Evolutionary conservation across 2,888 invertebrate species (phyloP).

Genomic region (Drepana falcataria): DNA sequence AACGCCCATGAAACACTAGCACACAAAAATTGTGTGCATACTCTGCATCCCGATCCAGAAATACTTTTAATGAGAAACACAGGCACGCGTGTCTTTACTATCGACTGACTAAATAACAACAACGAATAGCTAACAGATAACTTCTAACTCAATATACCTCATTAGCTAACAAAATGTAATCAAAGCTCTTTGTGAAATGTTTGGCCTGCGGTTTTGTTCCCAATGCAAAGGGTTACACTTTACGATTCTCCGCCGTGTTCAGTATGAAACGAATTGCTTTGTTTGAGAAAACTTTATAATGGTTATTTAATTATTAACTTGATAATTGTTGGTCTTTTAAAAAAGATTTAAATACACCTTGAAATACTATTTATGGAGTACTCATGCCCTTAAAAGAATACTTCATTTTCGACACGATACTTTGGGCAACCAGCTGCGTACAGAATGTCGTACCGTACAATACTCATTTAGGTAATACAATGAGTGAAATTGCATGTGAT

Average conservation of each 20-base stretch:
- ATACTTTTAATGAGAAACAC: neutral
- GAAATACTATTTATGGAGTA: neutral
- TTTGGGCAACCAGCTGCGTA: no score
- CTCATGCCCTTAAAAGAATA: neutral
- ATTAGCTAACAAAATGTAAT: neutral
- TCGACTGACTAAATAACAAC: neutral
- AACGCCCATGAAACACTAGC: neutral
- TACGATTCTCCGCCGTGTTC: slow-evolving; percentile 6
- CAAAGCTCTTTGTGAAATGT: neutral
- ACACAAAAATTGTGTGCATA: neutral
- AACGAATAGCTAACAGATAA: neutral
- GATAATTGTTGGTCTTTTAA: neutral
- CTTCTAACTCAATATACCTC: neutral
- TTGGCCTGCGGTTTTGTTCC: neutral
- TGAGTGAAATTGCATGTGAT: no score
- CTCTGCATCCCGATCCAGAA: neutral
- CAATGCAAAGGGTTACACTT: slow-evolving; percentile 4
- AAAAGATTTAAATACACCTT: neutral
- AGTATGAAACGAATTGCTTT: slow-evolving; percentile 9
- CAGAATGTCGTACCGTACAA: no score
- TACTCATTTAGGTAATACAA: no score
- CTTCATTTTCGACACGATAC: neutral
- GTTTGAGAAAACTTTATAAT: slow-evolving; percentile 1
- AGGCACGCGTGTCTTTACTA: neutral
- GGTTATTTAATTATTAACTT: neutral